Base-by-base conservation (phyloP, 2,113 vertebrate genomes). In the Vulpes vulpes region DNA sequence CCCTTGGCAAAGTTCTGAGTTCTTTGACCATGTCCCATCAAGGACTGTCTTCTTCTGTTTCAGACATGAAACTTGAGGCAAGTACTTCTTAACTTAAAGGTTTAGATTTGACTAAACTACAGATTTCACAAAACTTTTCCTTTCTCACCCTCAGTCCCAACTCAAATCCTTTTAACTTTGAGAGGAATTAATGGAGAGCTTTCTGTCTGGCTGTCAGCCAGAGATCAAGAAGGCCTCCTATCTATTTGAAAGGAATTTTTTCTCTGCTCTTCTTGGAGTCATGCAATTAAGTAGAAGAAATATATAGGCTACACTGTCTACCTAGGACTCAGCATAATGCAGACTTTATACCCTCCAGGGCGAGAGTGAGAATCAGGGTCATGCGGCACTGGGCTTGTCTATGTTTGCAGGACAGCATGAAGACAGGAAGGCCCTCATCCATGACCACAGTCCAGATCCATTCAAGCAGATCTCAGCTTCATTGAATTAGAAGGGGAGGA, bases 101-200 rank as follows among this genome's bases (percentile, higher is more conserved):
- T 79, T 89, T 59, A 74, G 35, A 38, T 90, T 76, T 87, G 32
- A 79, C 19, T 73, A 49, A 85, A 30, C 35, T 88, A 92, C n/a
- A 19, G 59, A 59, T 93, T 96, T 95, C 57, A 32, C n/a, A 27
- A 88, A 86, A 62, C 73, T 19, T 87, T 55, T 43, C 59, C 55
- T 81, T 43, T 12, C 20, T 25, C 4, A n/a, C 19, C 15, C 53
- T 91, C 80, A 67, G 4, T 79, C 38, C 20, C 49, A 95, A 76
- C 19, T 92, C 14, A 81, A 88, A 91, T 88, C 12, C 11, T 95
- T 51, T 89, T 76, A 92, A 43, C 83, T 83, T 62, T 67, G 22
- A 90, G n/a, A 69, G 65, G 94, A 89, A 95, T 93, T 91, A 95
- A 87, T 53, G 60, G 78, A 93, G 93, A 85, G 53, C 17, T 79